phyloP scores from a whole-genome alignment of 2,113 vertebrate genomes.

The Phasianus colchicus region DNA sequence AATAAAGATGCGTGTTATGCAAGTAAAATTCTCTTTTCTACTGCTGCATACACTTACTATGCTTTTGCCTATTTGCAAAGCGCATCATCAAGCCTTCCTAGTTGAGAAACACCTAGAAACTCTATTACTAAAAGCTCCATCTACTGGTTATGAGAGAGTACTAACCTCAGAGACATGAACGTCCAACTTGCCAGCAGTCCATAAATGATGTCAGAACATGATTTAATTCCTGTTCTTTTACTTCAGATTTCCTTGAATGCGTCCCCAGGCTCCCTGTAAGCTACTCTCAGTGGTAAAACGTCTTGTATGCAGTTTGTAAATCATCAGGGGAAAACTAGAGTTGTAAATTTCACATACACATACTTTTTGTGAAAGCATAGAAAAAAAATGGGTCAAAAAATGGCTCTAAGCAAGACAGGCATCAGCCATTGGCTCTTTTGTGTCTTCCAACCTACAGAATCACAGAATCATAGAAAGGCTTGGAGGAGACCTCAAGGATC shows the following conservation, averaged over 20 bases:
- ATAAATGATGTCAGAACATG: background rate
- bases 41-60: background rate
- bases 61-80: background rate
- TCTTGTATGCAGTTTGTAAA: background rate
- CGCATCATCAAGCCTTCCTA: background rate
- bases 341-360: background rate
- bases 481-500: too few species aligned
- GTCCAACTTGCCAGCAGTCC: background rate
- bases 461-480: too few species aligned
- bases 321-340: background rate
- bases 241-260: background rate
- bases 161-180: background rate
- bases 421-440: background rate
- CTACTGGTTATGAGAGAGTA: slow-evolving; percentile 41
- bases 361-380: background rate
- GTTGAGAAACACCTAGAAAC: background rate
- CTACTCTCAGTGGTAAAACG: background rate
- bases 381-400: background rate
- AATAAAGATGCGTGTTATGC: background rate
- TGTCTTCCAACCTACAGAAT: background rate
- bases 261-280: background rate
- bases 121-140: slow-evolving; percentile 70
- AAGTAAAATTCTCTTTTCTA: background rate
- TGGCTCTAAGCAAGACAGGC: background rate
- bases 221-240: background rate